Evolutionary conservation across 2,113 vertebrate genomes (phyloP).

Genomic region (Uropsilus gracilis): DNA sequence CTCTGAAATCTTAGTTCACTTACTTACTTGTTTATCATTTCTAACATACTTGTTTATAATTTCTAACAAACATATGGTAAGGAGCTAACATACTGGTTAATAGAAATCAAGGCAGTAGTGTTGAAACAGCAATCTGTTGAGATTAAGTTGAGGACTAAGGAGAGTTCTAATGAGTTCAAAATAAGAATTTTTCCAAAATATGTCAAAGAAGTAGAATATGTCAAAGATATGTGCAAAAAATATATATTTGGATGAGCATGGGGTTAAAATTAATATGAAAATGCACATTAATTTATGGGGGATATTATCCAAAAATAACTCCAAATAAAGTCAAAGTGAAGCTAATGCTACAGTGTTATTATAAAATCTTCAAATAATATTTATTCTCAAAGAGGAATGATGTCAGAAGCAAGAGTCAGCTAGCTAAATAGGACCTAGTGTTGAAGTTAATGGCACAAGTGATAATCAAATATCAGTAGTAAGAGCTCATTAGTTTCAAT

Average conservation of each 20-base stretch:
- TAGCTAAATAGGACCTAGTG: background rate
- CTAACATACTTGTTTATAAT: background rate
- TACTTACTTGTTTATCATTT: background rate
- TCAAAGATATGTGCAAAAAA: background rate
- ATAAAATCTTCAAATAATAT: background rate
- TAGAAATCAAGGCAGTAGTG: background rate
- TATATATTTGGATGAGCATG: background rate
- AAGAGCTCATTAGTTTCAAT: background rate
- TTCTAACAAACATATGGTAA: background rate
- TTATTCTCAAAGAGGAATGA: background rate
- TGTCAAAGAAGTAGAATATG: background rate
- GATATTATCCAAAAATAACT: background rate
- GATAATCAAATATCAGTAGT: background rate
- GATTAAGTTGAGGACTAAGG: background rate
- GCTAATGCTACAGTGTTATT: background rate
- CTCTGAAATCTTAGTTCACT: background rate
- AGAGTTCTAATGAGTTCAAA: background rate
- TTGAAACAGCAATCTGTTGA: background rate
- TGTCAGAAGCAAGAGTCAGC: background rate
- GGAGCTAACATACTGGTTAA: background rate
- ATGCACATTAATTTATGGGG: background rate
- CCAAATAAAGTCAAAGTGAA: background rate
- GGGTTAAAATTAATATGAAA: background rate
- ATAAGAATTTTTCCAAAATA: background rate
- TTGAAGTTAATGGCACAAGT: background rate